phyloP scores from a whole-genome alignment of 2,113 vertebrate genomes.

The Apus apus region DNA sequence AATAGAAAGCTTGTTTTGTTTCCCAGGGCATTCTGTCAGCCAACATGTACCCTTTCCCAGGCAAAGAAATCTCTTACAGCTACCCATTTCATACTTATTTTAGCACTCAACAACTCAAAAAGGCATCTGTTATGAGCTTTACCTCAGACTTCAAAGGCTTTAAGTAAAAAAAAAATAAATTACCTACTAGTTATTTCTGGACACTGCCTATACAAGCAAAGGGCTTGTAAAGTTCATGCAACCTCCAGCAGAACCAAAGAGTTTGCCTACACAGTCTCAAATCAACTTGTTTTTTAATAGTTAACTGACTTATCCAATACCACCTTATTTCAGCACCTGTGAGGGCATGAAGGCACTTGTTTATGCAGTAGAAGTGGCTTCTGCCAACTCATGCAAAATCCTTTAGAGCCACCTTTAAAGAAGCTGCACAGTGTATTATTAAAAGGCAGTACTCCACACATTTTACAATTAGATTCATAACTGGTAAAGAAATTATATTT shows the following conservation, averaged over 20 bases:
- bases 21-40: not conserved
- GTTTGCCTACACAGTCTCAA: not conserved
- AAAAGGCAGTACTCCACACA: not conserved
- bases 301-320: not conserved
- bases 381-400: not conserved
- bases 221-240: not conserved
- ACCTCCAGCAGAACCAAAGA: not conserved
- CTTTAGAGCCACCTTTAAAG: not conserved
- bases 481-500: not conserved
- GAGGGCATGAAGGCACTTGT: not conserved
- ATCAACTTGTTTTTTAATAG: not conserved
- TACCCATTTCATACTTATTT: not conserved
- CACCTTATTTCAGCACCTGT: not conserved
- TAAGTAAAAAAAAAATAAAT: not conserved
- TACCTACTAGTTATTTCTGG: not conserved
- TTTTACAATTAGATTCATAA: not conserved
- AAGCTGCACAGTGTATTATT: not conserved
- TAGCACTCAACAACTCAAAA: not conserved
- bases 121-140: not conserved
- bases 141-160: not conserved
- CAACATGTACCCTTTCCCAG: accelerated
- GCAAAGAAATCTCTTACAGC: not conserved
- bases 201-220: not conserved
- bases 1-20: not conserved
- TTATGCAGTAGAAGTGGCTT: not conserved